Conservation (phyloP, 92 coral and sea anemone species). For the Umimayanthus kanabou region DNA sequence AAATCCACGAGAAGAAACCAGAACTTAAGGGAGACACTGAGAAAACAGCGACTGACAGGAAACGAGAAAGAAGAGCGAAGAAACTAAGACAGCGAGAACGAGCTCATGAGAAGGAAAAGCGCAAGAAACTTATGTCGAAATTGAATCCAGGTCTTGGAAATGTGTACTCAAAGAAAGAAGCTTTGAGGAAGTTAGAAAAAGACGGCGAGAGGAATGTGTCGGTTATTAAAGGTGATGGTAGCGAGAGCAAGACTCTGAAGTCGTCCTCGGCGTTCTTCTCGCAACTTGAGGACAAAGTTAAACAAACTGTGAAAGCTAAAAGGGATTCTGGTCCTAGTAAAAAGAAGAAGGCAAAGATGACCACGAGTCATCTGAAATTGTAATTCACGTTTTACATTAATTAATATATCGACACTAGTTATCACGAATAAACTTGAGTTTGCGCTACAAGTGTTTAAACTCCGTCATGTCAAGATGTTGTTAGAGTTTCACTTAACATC, state of each 20-base stretch:
- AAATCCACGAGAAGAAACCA: constrained; percentile 77
- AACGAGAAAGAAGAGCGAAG: constrained; percentile 81
- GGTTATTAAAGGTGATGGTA: constrained; percentile 57
- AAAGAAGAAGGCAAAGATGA: constrained; percentile 47
- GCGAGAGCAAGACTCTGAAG: constrained; percentile 55
- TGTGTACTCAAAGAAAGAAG: constrained; percentile 80
- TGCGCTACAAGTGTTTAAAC: too few relatives aligned
- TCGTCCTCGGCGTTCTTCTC: constrained; percentile 94
- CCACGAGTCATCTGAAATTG: constrained; percentile 72
- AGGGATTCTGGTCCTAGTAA: constrained; percentile 57
- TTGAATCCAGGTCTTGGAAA: constrained; percentile 89
- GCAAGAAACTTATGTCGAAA: constrained; percentile 65
- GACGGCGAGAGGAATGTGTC: constrained; percentile 73
- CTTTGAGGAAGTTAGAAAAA: constrained; percentile 69
- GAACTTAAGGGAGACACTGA: constrained; percentile 82
- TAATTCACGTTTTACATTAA: constrained; percentile 10
- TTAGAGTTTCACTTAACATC: too few relatives aligned
- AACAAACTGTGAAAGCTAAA: constrained; percentile 75
- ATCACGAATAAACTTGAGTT: too few relatives aligned
- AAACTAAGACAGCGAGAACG: constrained; percentile 76
- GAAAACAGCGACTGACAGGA: constrained; percentile 82
- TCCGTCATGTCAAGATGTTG: too few relatives aligned
- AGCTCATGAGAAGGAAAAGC: constrained; percentile 74
- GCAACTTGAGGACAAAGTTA: constrained; percentile 86
- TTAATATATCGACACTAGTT: too few relatives aligned